A percentile compares a stretch with the other conserved stretches of the same genome.
phyloP scores from a whole-genome alignment of 2,888 invertebrate genomes.

The Lasioglossum oenotherae region DNA sequence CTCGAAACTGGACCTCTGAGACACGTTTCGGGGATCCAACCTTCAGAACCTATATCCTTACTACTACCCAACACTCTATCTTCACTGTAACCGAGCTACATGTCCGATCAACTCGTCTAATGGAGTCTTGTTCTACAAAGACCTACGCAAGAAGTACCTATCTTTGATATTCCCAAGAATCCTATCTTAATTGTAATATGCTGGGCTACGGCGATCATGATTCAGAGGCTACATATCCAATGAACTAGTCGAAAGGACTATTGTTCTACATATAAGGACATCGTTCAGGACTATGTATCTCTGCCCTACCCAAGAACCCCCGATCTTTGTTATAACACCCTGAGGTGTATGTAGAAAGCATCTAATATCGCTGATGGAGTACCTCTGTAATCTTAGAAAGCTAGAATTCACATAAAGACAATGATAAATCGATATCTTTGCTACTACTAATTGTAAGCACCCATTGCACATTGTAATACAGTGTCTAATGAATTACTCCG shows the following conservation, averaged over 20 bases:
- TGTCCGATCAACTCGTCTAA: not conserved
- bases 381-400: not conserved
- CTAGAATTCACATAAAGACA: not conserved
- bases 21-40: slow-evolving; percentile 26
- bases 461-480: not conserved
- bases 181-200: not conserved
- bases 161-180: not conserved
- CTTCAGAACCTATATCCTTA: not conserved
- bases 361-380: not conserved
- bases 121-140: not conserved
- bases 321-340: not conserved
- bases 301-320: too few species aligned
- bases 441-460: not conserved
- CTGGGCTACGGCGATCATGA: not conserved
- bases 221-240: not conserved
- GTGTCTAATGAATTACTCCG: not conserved
- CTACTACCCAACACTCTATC: not conserved
- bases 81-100: not conserved
- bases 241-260: not conserved
- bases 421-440: not conserved
- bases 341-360: not conserved
- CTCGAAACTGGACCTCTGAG: slow-evolving; percentile 54
- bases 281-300: not conserved
- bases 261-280: not conserved
- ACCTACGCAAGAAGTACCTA: not conserved